Evolutionary conservation across 2,888 invertebrate genomes (phyloP).

Genomic region (Marronus borbonicus): DNA sequence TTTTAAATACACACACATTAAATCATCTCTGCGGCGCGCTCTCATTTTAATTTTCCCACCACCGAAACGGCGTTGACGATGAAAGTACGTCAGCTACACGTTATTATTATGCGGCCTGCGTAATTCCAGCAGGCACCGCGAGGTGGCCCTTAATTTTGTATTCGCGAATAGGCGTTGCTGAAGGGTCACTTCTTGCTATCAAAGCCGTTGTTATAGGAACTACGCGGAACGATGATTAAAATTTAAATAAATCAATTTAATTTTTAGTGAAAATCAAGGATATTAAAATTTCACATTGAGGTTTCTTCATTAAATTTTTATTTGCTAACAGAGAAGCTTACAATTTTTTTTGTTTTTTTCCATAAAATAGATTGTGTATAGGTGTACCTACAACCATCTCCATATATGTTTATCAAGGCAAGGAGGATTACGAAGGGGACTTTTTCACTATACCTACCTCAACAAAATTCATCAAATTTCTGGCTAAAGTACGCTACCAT

Average conservation of each 20-base stretch:
- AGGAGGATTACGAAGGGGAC: too few relatives aligned
- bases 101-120: conserved; percentile 31
- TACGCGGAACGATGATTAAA: not conserved
- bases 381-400: too few relatives aligned
- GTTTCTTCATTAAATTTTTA: too few relatives aligned
- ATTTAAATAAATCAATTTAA: conserved; percentile 6
- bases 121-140: conserved; percentile 6
- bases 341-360: too few relatives aligned
- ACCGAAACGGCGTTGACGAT: not conserved
- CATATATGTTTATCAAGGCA: too few relatives aligned
- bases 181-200: conserved; percentile 6
- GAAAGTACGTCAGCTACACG: conserved; percentile 25
- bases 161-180: conserved; percentile 11
- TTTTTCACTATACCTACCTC: too few relatives aligned
- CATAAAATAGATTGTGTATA: too few relatives aligned
- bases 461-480: too few relatives aligned
- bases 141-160: conserved; percentile 26
- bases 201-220: not conserved
- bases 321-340: too few relatives aligned
- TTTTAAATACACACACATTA: conserved; percentile 42
- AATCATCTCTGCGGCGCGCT: conserved; percentile 35
- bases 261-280: not conserved
- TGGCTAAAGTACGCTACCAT: too few relatives aligned
- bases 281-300: too few relatives aligned
- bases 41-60: conserved; percentile 38